Base-by-base conservation (phyloP, 2,113 vertebrate species). In the Rhea pennata region DNA sequence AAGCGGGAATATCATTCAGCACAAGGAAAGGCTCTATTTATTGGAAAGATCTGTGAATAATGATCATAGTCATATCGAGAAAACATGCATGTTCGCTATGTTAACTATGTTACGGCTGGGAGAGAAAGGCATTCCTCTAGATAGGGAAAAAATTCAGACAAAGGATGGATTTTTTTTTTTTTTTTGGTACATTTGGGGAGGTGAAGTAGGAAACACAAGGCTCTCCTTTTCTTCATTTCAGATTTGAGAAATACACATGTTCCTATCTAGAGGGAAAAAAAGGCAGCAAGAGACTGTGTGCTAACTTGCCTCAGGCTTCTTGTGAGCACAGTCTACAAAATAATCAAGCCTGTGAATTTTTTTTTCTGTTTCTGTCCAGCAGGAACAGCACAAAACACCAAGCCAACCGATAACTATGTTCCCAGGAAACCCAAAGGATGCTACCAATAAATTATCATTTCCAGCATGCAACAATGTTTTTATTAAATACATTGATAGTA, bases 291-390 rank as follows among this genome's bases (percentile, higher is more conserved):
- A 94, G 73, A 95, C 80, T 69, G 39, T n/a, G 87, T 83, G 86
- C 69, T 94, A 95, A 96, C 40, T 91, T 92, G 95, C 83, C 91
- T 94, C 75, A 48, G 87, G 86, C 90, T 93, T 53, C 1, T 78
- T 94, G 90, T 56, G 54, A 95, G 86, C 61, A 54, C 23, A 6
- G 46, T 62, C 90, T 95, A 88, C 61, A 96, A 88, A 92, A 95
- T 71, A 96, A 95, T 86, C 71, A 88, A 97, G 90, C 78, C 62
- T 93, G 72, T 3, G 92, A 97, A 91, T 90, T 94, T 58, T 58
- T 92, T 94, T 84, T 87, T 79, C 79, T 84, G 70, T 83, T 54
- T 95, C 87, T 84, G 21, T 89, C 59, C 85, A 85, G 85, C 56
- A 80, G 72, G 77, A 95, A 77, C 2, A 87, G 48, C 56, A 59